Evolutionary conservation across 2,888 invertebrate genomes (phyloP), one percentile per base, ranked within the genome.

Genomic region (Hydriomena furcata): DNA sequence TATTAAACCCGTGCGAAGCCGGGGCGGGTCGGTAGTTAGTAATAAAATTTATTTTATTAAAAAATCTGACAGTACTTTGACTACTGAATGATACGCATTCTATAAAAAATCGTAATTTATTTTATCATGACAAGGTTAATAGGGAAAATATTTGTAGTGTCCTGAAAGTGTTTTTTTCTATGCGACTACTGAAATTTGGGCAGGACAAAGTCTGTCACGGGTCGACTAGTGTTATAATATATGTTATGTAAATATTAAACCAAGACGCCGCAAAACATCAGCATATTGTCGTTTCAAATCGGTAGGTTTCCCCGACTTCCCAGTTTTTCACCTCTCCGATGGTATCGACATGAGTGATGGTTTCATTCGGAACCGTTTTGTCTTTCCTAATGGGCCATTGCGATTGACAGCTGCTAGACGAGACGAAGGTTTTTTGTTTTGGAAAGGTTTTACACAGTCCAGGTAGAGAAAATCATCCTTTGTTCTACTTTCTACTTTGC

Each of bases 261-360:
- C 17, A 3, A 17, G 17, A 17, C 2, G 2, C 2, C 4, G 17
- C 21, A 34, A 41, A 12, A 25, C 13, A 30, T 13, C 21, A 31
- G 24, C 13, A 31, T 31, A 45, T 21, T 12, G 20, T 20, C 21
- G 20, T 37, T 20, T 31, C 38, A 41, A 36, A 41, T 42, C 30
- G 7, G 10, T 37, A 12, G 27, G 7, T n/a, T 11, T 23, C 13
- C 28, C 28, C 12, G 23, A 28, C 37, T 32, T 44, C 54, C 43
- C 58, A 51, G 45, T 58, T 55, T 57, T 52, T 49, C 53, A 44
- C 52, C 47, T 46, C 34, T 34, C 17, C 37, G 63, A 61, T 61
- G 55, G 36, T 60, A 63, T 63, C 63, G 58, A 46, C 51, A 44
- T 60, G 58, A 61, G 27, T 34, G 52, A 61, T 61, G 42, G 41